phyloP scores from a whole-genome alignment of 2,113 vertebrate genomes.

The Heterotis niloticus region DNA sequence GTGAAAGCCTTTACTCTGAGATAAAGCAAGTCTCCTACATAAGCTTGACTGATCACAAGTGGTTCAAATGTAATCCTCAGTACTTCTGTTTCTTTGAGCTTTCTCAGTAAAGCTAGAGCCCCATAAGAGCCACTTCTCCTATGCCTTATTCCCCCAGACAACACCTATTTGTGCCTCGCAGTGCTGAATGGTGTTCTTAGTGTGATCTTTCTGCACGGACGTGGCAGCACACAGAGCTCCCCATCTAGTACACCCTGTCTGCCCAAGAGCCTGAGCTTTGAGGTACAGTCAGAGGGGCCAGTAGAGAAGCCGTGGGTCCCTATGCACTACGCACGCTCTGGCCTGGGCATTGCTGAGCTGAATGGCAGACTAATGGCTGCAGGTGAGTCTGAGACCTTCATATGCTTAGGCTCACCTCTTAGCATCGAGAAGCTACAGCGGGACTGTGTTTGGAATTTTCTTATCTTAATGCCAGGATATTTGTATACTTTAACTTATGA shows the following conservation, averaged over 20 bases:
- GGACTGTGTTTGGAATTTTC: not conserved
- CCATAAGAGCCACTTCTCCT: no score
- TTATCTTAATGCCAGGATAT: not conserved
- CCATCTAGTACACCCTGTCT: conserved; percentile 88
- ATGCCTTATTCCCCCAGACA: conserved; percentile 62
- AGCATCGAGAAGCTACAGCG: not conserved
- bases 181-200: conserved; percentile 89
- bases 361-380: conserved; percentile 82
- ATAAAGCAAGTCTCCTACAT: no score
- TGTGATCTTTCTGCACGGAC: conserved; percentile 92
- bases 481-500: no score
- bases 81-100: not conserved
- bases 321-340: conserved; percentile 93
- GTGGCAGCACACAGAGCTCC: conserved; percentile 89
- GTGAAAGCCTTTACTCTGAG: no score
- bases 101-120: no score
- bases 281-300: conserved; percentile 73
- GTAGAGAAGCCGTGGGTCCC: conserved; percentile 82
- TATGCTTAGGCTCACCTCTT: no score
- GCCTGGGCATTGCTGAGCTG: conserved; percentile 84
- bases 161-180: conserved; percentile 91
- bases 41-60: no score
- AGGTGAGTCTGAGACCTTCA: conserved; percentile 57
- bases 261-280: conserved; percentile 92
- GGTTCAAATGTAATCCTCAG: no score